These are phyloP conservation scores for Dendrocincla tyrannina DNA, from an alignment of 2,797 vertebrate genomes.

Conservation along the genomic window DNA sequence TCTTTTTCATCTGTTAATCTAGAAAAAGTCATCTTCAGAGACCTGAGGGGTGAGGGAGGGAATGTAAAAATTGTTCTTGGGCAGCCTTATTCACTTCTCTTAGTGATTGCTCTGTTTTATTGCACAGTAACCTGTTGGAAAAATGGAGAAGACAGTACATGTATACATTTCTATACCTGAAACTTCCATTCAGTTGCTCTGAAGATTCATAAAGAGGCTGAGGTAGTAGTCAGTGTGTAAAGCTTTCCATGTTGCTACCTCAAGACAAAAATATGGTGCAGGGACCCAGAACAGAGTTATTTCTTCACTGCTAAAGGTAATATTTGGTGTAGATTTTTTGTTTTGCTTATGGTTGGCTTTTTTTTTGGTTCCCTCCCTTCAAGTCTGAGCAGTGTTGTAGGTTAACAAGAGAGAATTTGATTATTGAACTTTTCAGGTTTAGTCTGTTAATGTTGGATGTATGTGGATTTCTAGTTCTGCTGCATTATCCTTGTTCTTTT, in stretches of 20 bases:
- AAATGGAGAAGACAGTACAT: background rate
- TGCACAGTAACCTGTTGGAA: conserved; percentile 22
- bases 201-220: conserved; percentile 14
- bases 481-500: background rate
- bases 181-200: conserved; percentile 40
- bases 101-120: conserved; percentile 48
- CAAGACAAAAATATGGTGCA: conserved; percentile 10
- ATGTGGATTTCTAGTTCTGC: conserved; percentile 28
- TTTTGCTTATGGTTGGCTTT: background rate
- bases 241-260: conserved; percentile 59
- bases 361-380: background rate
- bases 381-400: background rate
- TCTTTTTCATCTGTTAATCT: conserved; percentile 37
- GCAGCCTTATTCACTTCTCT: background rate
- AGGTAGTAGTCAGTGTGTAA: conserved; percentile 42
- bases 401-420: background rate
- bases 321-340: background rate
- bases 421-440: background rate
- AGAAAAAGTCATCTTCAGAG: conserved; percentile 28
- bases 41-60: background rate
- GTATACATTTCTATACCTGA: background rate
- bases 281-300: conserved; percentile 34
- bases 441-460: background rate
- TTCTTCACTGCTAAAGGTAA: conserved; percentile 1
- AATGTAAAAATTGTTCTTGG: background rate